phyloP scores from a whole-genome alignment of 2,113 vertebrate genomes.

The Vireo altiloquus region DNA sequence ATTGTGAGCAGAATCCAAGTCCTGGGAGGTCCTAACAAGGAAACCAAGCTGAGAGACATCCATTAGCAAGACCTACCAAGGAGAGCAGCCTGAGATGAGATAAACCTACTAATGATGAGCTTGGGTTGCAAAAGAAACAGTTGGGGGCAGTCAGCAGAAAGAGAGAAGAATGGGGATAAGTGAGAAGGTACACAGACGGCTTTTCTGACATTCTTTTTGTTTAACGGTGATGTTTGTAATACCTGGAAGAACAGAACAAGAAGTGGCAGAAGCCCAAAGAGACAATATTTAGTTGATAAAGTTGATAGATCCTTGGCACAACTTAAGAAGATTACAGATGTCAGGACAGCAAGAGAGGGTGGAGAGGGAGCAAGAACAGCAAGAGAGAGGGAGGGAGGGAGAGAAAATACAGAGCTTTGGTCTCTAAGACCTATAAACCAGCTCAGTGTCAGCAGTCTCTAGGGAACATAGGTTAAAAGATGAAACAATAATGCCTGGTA shows the following conservation, averaged over 20 bases:
- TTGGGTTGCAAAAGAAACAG: neutral
- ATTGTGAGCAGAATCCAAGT: neutral
- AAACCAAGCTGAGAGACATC: neutral
- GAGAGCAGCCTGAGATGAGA: neutral
- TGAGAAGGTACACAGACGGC: neutral
- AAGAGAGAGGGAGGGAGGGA: neutral
- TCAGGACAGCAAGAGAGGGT: neutral
- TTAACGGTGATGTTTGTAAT: neutral
- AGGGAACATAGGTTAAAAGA: neutral
- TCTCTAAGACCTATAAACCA: neutral
- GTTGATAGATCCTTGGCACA: neutral
- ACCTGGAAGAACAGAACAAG: neutral
- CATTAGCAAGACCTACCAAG: neutral
- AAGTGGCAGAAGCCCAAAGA: neutral
- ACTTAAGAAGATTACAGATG: conserved; percentile 15
- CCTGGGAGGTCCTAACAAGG: neutral
- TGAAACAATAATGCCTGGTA: neutral
- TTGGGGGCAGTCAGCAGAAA: neutral
- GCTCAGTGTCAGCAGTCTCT: neutral
- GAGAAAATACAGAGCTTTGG: neutral
- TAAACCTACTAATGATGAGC: neutral
- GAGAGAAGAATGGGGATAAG: neutral
- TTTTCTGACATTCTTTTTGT: neutral
- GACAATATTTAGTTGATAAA: neutral
- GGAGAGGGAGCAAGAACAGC: neutral